Conservation (phyloP, 2,797 vertebrate genomes). For the Hippoglossus hippoglossus region DNA sequence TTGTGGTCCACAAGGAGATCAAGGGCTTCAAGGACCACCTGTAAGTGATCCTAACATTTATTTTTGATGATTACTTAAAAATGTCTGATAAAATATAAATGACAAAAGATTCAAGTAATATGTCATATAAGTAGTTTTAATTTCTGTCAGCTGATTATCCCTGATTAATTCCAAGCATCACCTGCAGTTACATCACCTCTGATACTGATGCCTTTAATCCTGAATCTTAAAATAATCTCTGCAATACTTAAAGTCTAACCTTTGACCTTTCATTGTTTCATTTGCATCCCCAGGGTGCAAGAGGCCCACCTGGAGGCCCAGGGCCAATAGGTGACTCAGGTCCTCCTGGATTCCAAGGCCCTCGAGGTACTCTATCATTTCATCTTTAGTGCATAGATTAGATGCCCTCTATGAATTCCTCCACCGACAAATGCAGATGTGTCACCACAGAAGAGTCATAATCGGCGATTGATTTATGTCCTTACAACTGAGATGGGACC, state of each 20-base stretch:
- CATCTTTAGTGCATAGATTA: slow-evolving; percentile 20
- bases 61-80: background rate
- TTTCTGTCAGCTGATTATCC: background rate
- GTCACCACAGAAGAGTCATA: slow-evolving; percentile 35
- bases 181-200: background rate
- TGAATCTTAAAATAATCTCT: slow-evolving; percentile 1
- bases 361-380: slow-evolving; percentile 65
- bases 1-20: slow-evolving; percentile 74
- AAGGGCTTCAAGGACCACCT: slow-evolving; percentile 84
- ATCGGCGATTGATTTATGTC: slow-evolving; percentile 43
- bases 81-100: background rate
- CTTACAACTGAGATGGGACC: slow-evolving; percentile 16
- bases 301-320: slow-evolving; percentile 44
- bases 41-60: slow-evolving; percentile 61
- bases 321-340: slow-evolving; percentile 72
- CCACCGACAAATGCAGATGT: slow-evolving; percentile 39
- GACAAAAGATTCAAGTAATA: background rate
- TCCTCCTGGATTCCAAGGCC: slow-evolving; percentile 58
- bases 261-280: slow-evolving; percentile 26
- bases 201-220: background rate
- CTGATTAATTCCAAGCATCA: background rate
- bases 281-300: slow-evolving; percentile 52
- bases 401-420: slow-evolving; percentile 29
- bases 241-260: slow-evolving; percentile 14
- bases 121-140: too few relatives aligned